Conservation (phyloP, 1,140 invertebrate species). For the Melanaphis sacchari region DNA sequence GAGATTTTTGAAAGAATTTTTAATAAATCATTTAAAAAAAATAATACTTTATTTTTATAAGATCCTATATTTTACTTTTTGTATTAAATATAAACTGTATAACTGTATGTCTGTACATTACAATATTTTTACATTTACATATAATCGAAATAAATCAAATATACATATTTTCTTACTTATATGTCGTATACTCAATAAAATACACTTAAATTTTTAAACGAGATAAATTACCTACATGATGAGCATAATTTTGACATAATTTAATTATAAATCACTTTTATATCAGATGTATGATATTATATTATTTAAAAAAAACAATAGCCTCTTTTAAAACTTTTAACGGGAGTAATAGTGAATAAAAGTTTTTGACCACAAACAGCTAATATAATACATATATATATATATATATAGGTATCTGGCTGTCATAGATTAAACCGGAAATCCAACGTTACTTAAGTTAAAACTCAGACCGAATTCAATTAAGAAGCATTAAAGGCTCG, state of each 20-base stretch:
- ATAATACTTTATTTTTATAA: not conserved
- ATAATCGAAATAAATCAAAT: not conserved
- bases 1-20: not conserved
- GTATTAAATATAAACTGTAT: not conserved
- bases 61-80: not conserved
- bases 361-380: conserved; percentile 23
- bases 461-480: conserved; percentile 26
- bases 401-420: not conserved
- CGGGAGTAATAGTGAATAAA: not conserved
- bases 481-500: conserved; percentile 45
- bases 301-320: conserved; percentile 30
- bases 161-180: not conserved
- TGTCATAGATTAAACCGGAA: conserved; percentile 35
- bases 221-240: not conserved
- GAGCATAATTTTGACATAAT: not conserved
- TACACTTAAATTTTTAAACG: not conserved
- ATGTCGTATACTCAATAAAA: not conserved
- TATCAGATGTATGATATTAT: not conserved
- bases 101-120: not conserved
- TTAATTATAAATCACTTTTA: not conserved
- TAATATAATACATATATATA: not conserved
- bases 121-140: not conserved
- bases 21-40: too few species aligned
- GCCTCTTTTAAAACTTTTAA: not conserved
- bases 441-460: not conserved